phyloP scores from a whole-genome alignment of 1,140 invertebrate genomes.

The Eurosta solidaginis region DNA sequence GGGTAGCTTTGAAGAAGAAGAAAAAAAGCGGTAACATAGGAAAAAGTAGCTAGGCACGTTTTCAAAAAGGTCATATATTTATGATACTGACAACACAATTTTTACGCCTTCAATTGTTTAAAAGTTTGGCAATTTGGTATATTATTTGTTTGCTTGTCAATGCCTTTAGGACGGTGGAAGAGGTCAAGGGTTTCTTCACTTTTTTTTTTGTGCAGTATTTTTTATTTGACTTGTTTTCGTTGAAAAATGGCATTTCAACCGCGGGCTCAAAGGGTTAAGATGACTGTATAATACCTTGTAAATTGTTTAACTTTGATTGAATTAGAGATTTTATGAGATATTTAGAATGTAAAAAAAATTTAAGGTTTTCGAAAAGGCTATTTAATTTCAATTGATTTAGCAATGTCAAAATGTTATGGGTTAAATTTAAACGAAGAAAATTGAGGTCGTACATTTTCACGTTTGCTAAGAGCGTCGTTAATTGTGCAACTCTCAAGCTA shows the following conservation, averaged over 20 bases:
- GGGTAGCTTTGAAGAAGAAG: neutral
- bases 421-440: too few species aligned
- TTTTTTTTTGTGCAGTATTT: neutral
- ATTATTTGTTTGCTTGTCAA: slow-evolving; percentile 29
- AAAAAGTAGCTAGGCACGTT: neutral
- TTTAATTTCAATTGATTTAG: neutral
- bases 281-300: neutral
- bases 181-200: neutral
- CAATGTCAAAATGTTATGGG: neutral
- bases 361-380: neutral
- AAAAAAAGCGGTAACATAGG: neutral
- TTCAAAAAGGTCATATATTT: slow-evolving; percentile 1
- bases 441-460: too few species aligned
- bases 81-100: slow-evolving; percentile 29
- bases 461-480: too few species aligned
- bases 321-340: neutral
- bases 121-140: slow-evolving; percentile 29
- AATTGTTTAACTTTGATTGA: slow-evolving; percentile 19
- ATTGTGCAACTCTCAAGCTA: too few species aligned
- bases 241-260: too few species aligned
- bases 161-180: neutral
- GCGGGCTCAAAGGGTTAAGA: neutral
- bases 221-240: slow-evolving; percentile 21
- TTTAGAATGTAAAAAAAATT: neutral
- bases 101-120: slow-evolving; percentile 30